Evolutionary conservation across 2,113 vertebrate genomes (phyloP), one percentile per base, ranked within the genome.

Genomic region (Pollachius pollachius): DNA sequence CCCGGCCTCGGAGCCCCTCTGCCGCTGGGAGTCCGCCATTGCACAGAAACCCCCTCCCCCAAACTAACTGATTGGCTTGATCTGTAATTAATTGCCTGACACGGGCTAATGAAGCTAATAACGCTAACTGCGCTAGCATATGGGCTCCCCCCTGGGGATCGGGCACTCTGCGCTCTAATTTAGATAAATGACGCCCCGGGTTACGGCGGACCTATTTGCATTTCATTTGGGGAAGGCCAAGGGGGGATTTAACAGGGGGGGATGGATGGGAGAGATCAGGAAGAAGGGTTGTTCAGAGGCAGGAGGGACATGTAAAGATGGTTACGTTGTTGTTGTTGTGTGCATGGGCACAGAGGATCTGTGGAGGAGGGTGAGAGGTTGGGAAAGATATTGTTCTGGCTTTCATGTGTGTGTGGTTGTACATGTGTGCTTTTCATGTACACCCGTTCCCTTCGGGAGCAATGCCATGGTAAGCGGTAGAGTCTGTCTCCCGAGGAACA

Each of bases 71-170:
- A 89, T 75, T 63, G 71, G 78, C 84, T 80, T 86, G 86, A 90
- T 82, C 79, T 83, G 76, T 85, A 89, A 90, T 91, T 89, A 90
- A 89, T 89, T 81, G 81, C 68, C 82, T 90, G 85, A 88, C 89
- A 89, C 34, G 4, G 81, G 70, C 82, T 85, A 88, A 90, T 91
- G 78, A 88, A 86, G 82, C 88, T 89, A 89, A 89, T 88, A 81
- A 82, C 60, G 85, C 87, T 89, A 90, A 91, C 81, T 81, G 81
- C 64, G 70, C 78, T 83, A 87, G 83, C 89, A 89, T 91, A 91
- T 89, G 86, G 88, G 71, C 54, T 59, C 78, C 87, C 87, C 84
- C 72, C 6, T 82, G 79, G 83, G 88, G 84, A 86, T 89, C 75
- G 72, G 68, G 78, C 76, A 1, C 81, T 83, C 73, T 7, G 70